Evolutionary conservation across 2,888 invertebrate species (phyloP), one percentile per base, ranked within the genome.

Genomic region (Cosmopolites sordidus): DNA sequence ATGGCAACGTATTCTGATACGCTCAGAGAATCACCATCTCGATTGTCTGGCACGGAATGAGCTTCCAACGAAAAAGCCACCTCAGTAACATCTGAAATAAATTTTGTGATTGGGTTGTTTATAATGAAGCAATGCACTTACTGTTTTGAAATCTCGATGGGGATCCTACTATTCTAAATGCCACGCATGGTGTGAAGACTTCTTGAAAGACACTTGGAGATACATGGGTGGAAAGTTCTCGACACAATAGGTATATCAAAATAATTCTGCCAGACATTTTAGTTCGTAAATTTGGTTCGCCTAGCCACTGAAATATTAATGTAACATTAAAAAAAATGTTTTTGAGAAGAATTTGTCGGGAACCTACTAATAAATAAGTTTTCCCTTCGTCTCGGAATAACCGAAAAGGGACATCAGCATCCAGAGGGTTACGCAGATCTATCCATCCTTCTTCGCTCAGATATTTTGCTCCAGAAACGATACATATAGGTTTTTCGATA

Each of bases 401-500:
- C 62, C 85, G 81, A 69, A 91, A 89, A n/a, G 89, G 89, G 57
- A 87, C 86, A 66, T 88, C 89, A 0, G 84, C 80, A 64, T 87
- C 85, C 1, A 86, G 75, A 9, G 87, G 83, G 73, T 88, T 90
- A 59, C 88, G 79, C 45, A 91, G 75, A 66, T 91, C 90, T 43
- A 85, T 77, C 83, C 92, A 92, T 46, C 92, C 92, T 64, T 81
- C 81, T 46, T 82, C 79, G 14, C 89, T 85, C 46, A 92, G 78
- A 71, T 86, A 91, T 72, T 90, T 89, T 2, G 91, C 89, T 16
- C 88, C 87, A 11, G 90, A 89, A 49, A 92, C 88, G 9, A 89
- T 89, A 68, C 92, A 92, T 50, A 91, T 84, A 18, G 91, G 90
- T 11, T 87, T 86, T 64, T 81, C 81, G 9, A 88, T 84, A 65